Conservation (phyloP, 2,113 vertebrate genomes). For the Empidonax alnorum region DNA sequence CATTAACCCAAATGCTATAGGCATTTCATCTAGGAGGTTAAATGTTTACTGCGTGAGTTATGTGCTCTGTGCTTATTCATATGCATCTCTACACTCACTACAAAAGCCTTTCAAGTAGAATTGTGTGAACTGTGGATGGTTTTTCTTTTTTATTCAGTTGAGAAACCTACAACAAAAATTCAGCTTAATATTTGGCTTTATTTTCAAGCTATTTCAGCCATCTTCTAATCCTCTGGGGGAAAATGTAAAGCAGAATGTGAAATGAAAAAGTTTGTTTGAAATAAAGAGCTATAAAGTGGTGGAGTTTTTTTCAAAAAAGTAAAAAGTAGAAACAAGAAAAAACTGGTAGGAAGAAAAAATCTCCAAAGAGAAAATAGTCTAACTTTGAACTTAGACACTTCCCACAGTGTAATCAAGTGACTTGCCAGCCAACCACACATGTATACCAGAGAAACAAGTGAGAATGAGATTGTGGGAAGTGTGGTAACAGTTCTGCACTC, state of each 20-base stretch:
- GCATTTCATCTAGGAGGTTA: background rate
- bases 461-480: constrained; percentile 57
- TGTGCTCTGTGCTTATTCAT: background rate
- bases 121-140: fast-evolving
- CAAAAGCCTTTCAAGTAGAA: constrained; percentile 5
- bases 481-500: constrained; percentile 45
- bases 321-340: background rate
- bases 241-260: constrained; percentile 17
- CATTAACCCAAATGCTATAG: background rate
- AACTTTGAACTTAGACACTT: constrained; percentile 48
- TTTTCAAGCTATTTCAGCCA: constrained; percentile 30
- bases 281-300: background rate
- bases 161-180: constrained; percentile 17
- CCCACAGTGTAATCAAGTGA: constrained; percentile 41
- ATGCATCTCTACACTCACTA: background rate
- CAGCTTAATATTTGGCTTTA: constrained; percentile 36
- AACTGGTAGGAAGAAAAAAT: background rate
- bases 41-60: background rate
- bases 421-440: constrained; percentile 30
- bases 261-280: constrained; percentile 41
- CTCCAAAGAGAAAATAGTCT: background rate
- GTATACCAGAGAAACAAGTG: constrained; percentile 41
- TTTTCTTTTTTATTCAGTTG: background rate
- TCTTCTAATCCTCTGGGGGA: background rate
- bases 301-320: background rate